A percentile compares a stretch with the other conserved stretches of the same genome.
These are phyloP conservation scores for Ceratina australensis DNA, from an alignment of 1,140 invertebrate species.

Conservation along the genomic window DNA sequence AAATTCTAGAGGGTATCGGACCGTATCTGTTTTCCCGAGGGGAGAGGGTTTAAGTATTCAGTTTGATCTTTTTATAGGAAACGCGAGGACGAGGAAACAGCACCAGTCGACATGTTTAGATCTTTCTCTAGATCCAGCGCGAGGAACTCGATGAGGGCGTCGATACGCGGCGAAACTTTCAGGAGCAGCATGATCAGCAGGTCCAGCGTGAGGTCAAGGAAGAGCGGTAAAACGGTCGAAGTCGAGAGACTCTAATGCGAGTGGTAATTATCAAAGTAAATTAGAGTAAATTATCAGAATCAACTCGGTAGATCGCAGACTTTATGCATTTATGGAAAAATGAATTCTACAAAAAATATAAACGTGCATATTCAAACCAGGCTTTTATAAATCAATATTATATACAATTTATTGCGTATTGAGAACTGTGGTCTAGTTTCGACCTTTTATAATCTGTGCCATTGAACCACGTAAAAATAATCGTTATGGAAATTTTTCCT, in stretches of 20 bases:
- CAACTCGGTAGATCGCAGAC: too few species aligned
- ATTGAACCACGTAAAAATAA: constrained; percentile 13
- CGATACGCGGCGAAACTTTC: constrained; percentile 82
- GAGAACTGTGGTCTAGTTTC: background rate
- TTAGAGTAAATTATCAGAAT: too few species aligned
- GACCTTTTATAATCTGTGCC: too few species aligned
- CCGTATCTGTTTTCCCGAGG: background rate
- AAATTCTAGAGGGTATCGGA: background rate
- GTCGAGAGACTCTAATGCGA: constrained; percentile 61
- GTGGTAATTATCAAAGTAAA: too few species aligned
- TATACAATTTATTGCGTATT: too few species aligned
- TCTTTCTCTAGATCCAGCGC: constrained; percentile 71
- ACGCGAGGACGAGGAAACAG: constrained; percentile 63
- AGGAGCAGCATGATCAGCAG: constrained; percentile 84
- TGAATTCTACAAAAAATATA: too few species aligned
- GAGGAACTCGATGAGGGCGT: constrained; percentile 81
- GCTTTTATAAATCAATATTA: too few species aligned
- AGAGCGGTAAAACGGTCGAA: constrained; percentile 50
- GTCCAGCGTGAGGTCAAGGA: constrained; percentile 71
- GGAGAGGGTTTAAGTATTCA: background rate
- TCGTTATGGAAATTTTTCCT: too few species aligned
- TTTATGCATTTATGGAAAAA: too few species aligned
- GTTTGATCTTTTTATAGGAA: constrained; percentile 58
- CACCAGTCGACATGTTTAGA: constrained; percentile 64
- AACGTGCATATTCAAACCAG: too few species aligned